Percentiles rank a stretch among this genome's conserved stretches.
Conservation (phyloP, 1,140 invertebrate genomes). For the Drosophila triauraria region DNA sequence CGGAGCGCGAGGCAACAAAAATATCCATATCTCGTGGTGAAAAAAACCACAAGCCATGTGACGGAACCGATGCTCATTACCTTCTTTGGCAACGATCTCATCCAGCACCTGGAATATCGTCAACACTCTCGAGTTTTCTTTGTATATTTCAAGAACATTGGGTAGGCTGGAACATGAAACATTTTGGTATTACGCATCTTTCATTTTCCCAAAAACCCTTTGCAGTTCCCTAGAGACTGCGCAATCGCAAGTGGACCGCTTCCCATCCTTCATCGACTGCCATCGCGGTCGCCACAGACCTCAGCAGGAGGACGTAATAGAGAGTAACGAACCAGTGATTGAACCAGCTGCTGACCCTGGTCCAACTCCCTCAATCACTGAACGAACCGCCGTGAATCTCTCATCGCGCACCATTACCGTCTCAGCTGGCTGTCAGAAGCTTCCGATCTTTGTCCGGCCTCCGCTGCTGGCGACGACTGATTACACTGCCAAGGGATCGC, state of each 20-base stretch:
- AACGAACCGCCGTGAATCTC: constrained; percentile 21
- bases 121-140: constrained; percentile 8
- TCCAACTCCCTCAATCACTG: not conserved
- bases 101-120: constrained; percentile 38
- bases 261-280: constrained; percentile 25
- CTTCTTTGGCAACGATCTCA: constrained; percentile 39
- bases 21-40: constrained; percentile 57
- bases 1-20: constrained; percentile 4
- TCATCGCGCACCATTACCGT: constrained; percentile 23
- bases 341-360: not conserved
- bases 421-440: constrained; percentile 17
- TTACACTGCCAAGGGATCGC: constrained; percentile 36
- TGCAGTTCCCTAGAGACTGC: constrained; percentile 50
- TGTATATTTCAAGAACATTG: constrained; percentile 58
- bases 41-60: constrained; percentile 15
- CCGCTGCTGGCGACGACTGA: constrained; percentile 52
- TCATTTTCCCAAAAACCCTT: not conserved
- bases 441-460: constrained; percentile 36
- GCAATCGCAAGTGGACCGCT: not conserved
- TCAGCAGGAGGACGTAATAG: not conserved
- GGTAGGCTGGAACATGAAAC: constrained; percentile 16
- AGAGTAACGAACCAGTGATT: no score
- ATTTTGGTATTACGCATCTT: no score
- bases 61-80: constrained; percentile 16
- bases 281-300: constrained; percentile 9